phyloP scores from a whole-genome alignment of 1,140 invertebrate species.

The Drosophila neocordata region DNA sequence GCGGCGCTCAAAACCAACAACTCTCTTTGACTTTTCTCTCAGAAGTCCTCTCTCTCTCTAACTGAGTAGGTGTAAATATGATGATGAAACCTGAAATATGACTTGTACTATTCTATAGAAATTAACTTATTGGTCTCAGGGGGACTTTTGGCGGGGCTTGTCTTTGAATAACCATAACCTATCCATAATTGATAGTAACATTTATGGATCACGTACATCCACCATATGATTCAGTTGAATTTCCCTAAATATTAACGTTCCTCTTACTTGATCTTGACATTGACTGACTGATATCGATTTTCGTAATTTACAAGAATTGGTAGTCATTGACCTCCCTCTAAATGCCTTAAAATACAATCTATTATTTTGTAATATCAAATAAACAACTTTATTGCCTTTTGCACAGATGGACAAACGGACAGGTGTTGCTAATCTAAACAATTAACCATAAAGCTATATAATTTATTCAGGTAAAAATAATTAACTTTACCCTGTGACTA shows the following conservation, averaged over 20 bases:
- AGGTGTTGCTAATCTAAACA: slow-evolving; percentile 43
- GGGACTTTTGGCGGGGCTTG: background rate
- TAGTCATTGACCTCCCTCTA: slow-evolving; percentile 39
- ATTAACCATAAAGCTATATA: slow-evolving; percentile 53
- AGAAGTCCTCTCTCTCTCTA: background rate
- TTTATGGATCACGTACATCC: slow-evolving; percentile 20
- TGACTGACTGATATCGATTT: too few species aligned
- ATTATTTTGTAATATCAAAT: slow-evolving; percentile 26
- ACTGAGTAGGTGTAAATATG: background rate
- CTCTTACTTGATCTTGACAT: slow-evolving; percentile 32
- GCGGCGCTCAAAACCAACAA: background rate
- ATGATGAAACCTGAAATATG: slow-evolving; percentile 37
- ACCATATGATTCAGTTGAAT: background rate
- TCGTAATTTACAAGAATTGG: slow-evolving; percentile 35
- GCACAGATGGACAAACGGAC: too few species aligned
- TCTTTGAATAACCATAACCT: slow-evolving; percentile 34
- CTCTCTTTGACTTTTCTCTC: background rate
- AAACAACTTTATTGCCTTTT: slow-evolving; percentile 27
- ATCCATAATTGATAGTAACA: slow-evolving; percentile 1
- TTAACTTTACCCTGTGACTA: slow-evolving; percentile 20
- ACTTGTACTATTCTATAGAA: background rate
- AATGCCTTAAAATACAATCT: background rate
- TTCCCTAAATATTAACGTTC: background rate
- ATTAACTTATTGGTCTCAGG: background rate
- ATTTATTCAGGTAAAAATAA: slow-evolving; percentile 49